phyloP scores from a whole-genome alignment of 2,888 invertebrate genomes.

The Omphaloscelis lunosa region DNA sequence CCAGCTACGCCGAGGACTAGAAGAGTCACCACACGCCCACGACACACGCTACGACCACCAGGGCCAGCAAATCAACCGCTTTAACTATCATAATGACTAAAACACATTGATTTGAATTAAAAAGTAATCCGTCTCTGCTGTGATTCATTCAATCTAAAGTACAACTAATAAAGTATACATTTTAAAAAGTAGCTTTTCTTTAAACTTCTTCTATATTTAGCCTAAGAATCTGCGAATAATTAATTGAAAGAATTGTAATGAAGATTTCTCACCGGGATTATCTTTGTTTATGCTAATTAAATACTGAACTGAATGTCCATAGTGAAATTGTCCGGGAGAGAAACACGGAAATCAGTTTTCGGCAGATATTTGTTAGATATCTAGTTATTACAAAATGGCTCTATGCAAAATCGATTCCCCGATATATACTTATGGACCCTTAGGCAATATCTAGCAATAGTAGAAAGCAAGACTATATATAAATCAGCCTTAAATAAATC shows the following conservation, averaged over 20 bases:
- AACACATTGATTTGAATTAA: slow-evolving; percentile 1
- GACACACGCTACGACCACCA: too few relatives aligned
- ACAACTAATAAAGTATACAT: slow-evolving; percentile 51
- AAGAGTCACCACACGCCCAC: not conserved
- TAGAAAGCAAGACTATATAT: not conserved
- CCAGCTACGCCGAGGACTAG: not conserved
- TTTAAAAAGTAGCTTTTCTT: not conserved
- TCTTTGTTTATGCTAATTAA: not conserved
- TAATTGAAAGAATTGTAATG: not conserved
- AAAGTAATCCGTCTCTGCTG: not conserved
- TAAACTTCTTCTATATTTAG: not conserved
- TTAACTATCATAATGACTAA: not conserved
- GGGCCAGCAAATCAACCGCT: not conserved
- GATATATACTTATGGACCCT: not conserved
- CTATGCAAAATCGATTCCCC: not conserved
- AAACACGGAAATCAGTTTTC: not conserved
- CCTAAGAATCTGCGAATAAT: not conserved
- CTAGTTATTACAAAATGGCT: not conserved
- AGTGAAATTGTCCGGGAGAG: not conserved
- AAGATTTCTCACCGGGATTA: not conserved
- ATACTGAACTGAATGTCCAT: not conserved
- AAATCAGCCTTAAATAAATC: not conserved
- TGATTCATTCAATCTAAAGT: slow-evolving; percentile 6
- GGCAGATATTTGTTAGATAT: not conserved
- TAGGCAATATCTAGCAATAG: not conserved